These are phyloP conservation scores for Slavum lentiscoides DNA, from an alignment of 2,888 invertebrate species.

Conservation along the genomic window DNA sequence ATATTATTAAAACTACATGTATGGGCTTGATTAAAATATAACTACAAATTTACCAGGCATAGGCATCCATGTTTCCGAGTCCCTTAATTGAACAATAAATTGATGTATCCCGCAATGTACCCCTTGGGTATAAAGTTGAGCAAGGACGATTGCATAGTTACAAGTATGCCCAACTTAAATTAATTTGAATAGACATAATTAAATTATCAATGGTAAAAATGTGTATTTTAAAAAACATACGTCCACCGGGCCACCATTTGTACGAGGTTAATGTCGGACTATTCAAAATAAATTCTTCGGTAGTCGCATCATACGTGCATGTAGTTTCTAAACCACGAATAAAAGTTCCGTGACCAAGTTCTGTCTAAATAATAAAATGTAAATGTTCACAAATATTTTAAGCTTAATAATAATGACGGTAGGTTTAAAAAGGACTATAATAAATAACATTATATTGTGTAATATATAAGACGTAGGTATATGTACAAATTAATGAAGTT, in stretches of 20 bases:
- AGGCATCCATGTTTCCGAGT: slow-evolving; percentile 78
- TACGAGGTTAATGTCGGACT: slow-evolving; percentile 85
- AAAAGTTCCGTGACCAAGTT: slow-evolving; percentile 93
- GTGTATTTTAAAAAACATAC: slow-evolving; percentile 66
- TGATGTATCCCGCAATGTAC: slow-evolving; percentile 86
- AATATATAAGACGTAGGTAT: no score
- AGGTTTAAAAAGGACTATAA: no score
- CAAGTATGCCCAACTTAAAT: slow-evolving; percentile 87
- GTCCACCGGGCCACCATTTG: slow-evolving; percentile 96
- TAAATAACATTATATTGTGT: no score
- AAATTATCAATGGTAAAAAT: background rate
- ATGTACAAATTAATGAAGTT: no score
- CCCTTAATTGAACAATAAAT: slow-evolving; percentile 88
- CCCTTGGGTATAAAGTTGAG: slow-evolving; percentile 83
- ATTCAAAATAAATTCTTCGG: slow-evolving; percentile 83
- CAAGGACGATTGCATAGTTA: slow-evolving; percentile 89
- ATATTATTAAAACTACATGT: no score
- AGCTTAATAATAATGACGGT: no score
- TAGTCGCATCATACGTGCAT: slow-evolving; percentile 81
- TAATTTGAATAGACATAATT: slow-evolving; percentile 6
- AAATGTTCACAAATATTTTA: no score
- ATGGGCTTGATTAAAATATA: background rate
- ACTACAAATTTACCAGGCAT: slow-evolving; percentile 32
- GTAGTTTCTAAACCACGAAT: slow-evolving; percentile 91
- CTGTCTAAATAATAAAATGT: slow-evolving; percentile 69